Conservation (phyloP, 2,888 invertebrate genomes). For the Xestia rhomboidea region DNA sequence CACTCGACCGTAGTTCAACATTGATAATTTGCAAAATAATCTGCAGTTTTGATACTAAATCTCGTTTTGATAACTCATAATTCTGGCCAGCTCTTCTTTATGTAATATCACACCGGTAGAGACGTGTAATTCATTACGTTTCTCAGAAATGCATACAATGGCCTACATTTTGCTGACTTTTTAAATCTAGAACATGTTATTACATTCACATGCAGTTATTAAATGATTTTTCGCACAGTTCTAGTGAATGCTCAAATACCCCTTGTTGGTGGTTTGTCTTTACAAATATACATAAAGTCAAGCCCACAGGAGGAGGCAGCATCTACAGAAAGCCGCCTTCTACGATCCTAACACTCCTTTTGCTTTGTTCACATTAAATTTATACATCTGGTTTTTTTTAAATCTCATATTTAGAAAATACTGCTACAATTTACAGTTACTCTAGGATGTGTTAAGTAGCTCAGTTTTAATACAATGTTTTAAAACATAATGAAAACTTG, state of each 20-base stretch:
- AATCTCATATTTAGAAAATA: background rate
- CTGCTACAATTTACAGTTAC: constrained; percentile 6
- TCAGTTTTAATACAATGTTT: background rate
- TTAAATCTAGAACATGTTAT: constrained; percentile 24
- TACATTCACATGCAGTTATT: constrained; percentile 1
- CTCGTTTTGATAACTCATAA: background rate
- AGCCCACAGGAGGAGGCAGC: background rate
- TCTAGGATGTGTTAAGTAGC: background rate
- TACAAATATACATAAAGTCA: background rate
- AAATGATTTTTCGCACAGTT: constrained; percentile 13
- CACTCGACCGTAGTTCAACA: background rate
- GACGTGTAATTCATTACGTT: constrained; percentile 42
- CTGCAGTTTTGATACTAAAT: background rate
- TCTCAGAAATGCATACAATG: constrained; percentile 46
- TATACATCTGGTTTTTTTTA: background rate
- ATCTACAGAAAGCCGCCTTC: background rate
- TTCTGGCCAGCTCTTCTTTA: constrained; percentile 38
- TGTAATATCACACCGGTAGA: constrained; percentile 57
- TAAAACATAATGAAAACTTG: background rate
- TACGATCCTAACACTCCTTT: background rate
- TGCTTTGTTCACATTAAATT: background rate
- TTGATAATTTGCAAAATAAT: background rate
- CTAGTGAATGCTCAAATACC: background rate
- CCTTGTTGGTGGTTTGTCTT: background rate
- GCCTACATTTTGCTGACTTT: constrained; percentile 42